Base-by-base conservation (phyloP, 2,888 invertebrate genomes). In the Calliphora vomitoria region DNA sequence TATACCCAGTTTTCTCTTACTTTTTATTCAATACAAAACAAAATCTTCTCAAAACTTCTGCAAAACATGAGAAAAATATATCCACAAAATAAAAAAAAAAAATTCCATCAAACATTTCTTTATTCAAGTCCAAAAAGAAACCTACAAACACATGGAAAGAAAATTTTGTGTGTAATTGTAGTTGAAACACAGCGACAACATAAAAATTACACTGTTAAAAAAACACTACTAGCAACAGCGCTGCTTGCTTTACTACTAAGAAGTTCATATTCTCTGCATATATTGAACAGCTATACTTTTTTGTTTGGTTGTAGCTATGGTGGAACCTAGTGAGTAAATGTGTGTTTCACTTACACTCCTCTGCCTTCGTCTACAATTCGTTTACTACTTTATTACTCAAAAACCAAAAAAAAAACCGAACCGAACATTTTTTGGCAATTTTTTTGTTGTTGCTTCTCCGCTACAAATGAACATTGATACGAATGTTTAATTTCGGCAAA, bases 31-130 rank as follows among this genome's bases (percentile, higher is more conserved):
- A n/a, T n/a, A n/a, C n/a, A 68, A 68, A 66, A 11, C 44, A 66
- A 10, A 62, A 18, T 58, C 31, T 62, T 55, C 55, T 58, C 53
- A 66, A 38, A 60, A 31, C 62, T 13, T 50, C 41, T 62, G 31
- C 15, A 53, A 64, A 31, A 41, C 8, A 13, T 0, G 15, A 68
- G 68, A 44, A 68, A 47, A 44, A 20, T 55, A 18, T 8, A 2
- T 20, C 25, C 53, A 72, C n/a, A n/a, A n/a, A n/a, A n/a, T n/a
- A 55, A 53, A 15, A 55, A 3, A 62, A 68, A 81, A 53, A 55
- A 71, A 85, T 72, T 82, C 81, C 82, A 82, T 69, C 62, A 82
- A 86, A 82, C 60, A 76, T 58, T 85, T 72, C 18, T 38, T 60
- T 80, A 50, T 25, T 53, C 11, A 31, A 55, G 47, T 11, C 5